phyloP scores from a whole-genome alignment of 2,888 invertebrate genomes.

The Beris morrisii region DNA sequence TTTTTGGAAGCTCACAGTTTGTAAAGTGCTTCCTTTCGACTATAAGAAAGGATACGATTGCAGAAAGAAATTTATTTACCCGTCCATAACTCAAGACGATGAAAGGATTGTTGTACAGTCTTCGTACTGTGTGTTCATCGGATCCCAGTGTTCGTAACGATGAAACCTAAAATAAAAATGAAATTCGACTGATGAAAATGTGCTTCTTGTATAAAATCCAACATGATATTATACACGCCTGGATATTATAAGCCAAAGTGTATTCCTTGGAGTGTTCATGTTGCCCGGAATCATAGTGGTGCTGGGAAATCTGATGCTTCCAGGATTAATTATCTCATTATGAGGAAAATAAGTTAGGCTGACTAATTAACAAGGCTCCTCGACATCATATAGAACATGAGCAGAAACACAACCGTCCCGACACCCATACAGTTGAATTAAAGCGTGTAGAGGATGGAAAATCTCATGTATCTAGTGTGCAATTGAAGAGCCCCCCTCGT shows the following conservation, averaged over 20 bases:
- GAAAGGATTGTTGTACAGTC: conserved; percentile 32
- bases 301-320: conserved; percentile 54
- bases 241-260: conserved; percentile 10
- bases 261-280: conserved; percentile 30
- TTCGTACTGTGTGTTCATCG: conserved; percentile 14
- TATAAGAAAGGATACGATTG: conserved; percentile 33
- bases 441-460: neutral
- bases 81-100: conserved; percentile 36
- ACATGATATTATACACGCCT: neutral
- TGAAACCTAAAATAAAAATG: conserved; percentile 26
- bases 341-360: conserved; percentile 45
- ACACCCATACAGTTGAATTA: neutral
- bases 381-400: conserved; percentile 9
- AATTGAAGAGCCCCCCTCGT: neutral
- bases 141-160: conserved; percentile 16
- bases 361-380: conserved; percentile 38
- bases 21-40: conserved; percentile 26
- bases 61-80: conserved; percentile 31
- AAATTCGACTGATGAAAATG: conserved; percentile 27
- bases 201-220: neutral
- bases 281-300: conserved; percentile 33
- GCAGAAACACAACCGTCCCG: neutral
- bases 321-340: conserved; percentile 57
- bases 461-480: conserved; percentile 2
- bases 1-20: conserved; percentile 32